Conservation (phyloP, 1,140 invertebrate genomes). For the Drosophila albomicans region DNA sequence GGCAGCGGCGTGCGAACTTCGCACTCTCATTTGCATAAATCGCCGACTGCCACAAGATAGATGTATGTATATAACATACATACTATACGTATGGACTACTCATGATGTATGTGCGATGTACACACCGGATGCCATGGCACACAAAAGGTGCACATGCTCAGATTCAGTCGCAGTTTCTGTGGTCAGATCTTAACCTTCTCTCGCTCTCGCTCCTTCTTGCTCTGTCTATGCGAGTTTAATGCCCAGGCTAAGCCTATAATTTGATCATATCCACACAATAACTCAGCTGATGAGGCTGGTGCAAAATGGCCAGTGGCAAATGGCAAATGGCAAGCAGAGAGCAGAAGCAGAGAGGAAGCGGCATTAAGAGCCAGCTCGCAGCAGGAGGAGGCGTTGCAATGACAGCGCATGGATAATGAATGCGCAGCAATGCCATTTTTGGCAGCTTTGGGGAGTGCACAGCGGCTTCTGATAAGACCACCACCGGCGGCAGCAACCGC, state of each 20-base stretch:
- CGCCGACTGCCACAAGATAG: neutral
- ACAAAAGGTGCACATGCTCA: slow-evolving; percentile 41
- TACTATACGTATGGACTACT: neutral
- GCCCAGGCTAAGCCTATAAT: slow-evolving; percentile 77
- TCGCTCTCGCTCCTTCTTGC: neutral
- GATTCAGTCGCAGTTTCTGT: slow-evolving; percentile 50
- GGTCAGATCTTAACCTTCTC: neutral
- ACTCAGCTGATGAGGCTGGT: slow-evolving; percentile 56
- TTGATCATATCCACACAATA: slow-evolving; percentile 83
- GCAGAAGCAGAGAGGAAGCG: neutral
- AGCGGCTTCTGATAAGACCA: slow-evolving; percentile 84
- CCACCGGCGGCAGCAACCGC: slow-evolving; percentile 37
- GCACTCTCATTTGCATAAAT: slow-evolving; percentile 61
- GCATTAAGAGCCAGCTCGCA: neutral
- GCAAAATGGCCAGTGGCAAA: slow-evolving; percentile 77
- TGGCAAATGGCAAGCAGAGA: neutral
- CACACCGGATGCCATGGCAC: slow-evolving; percentile 29
- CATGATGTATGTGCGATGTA: slow-evolving; percentile 6
- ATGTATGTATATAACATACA: neutral
- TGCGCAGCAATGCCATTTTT: slow-evolving; percentile 80
- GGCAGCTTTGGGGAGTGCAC: slow-evolving; percentile 73
- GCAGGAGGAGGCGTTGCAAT: slow-evolving; percentile 42
- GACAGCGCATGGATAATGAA: slow-evolving; percentile 77
- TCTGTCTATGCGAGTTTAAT: slow-evolving; percentile 79
- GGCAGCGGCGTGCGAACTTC: slow-evolving; percentile 74